Evolutionary conservation across 2,888 invertebrate species (phyloP).

Genomic region (Cylloceria caligata): DNA sequence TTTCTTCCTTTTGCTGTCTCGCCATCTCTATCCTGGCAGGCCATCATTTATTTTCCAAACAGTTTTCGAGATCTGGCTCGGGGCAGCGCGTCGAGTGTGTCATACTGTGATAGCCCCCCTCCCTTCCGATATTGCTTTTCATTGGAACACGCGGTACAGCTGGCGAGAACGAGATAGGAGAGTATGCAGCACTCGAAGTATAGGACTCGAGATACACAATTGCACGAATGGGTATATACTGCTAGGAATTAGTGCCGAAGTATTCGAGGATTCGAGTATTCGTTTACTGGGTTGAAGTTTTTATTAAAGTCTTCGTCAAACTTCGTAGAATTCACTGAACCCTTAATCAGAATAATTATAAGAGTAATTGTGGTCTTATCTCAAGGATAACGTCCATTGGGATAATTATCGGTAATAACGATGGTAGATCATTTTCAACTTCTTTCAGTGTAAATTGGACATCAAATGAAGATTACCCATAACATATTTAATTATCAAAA

Average conservation of each 20-base stretch:
- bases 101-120: constrained; percentile 35
- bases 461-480: no score
- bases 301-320: no score
- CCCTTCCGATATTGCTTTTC: constrained; percentile 14
- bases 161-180: constrained; percentile 34
- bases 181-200: neutral
- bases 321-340: no score
- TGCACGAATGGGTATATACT: constrained; percentile 5
- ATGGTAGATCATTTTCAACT: no score
- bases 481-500: no score
- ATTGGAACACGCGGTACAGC: constrained; percentile 13
- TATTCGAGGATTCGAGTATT: constrained; percentile 31
- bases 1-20: constrained; percentile 40
- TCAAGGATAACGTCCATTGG: no score
- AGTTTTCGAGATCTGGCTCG: constrained; percentile 45
- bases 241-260: constrained; percentile 3
- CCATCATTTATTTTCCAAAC: constrained; percentile 66
- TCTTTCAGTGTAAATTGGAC: no score
- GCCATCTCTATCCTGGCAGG: constrained; percentile 45
- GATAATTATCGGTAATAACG: no score
- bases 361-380: no score
- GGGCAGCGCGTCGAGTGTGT: constrained; percentile 44
- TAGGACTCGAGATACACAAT: neutral
- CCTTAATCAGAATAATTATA: no score
- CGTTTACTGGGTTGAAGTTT: neutral